phyloP scores from a whole-genome alignment of 1,140 invertebrate genomes.

The Scylla paramamosain region DNA sequence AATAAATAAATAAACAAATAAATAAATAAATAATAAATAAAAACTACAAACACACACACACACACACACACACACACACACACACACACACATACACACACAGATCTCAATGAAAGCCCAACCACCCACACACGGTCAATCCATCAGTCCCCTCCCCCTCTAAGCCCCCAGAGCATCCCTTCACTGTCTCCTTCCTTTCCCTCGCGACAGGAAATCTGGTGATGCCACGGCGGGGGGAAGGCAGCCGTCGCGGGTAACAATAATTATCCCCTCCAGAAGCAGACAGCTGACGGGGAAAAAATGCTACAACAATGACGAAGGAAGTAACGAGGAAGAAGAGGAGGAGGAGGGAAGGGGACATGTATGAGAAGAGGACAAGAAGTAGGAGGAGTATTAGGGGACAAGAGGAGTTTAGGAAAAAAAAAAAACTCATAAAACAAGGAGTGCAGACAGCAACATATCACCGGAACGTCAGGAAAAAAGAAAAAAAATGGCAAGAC shows the following conservation, averaged over 20 bases:
- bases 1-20: too few relatives aligned
- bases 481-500: not conserved
- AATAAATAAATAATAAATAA: too few relatives aligned
- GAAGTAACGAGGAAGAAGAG: not conserved
- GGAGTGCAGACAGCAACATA: not conserved
- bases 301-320: not conserved
- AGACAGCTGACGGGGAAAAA: not conserved
- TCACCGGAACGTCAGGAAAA: not conserved
- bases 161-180: not conserved
- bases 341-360: too few relatives aligned
- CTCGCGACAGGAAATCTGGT: not conserved
- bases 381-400: not conserved
- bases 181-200: not conserved
- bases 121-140: not conserved
- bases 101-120: too few relatives aligned
- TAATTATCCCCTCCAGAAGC: conserved; percentile 13
- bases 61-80: too few relatives aligned
- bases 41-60: too few relatives aligned
- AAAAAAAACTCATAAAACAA: not conserved
- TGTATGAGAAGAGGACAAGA: not conserved
- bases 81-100: too few relatives aligned
- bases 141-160: not conserved
- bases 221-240: not conserved
- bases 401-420: not conserved
- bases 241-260: not conserved